Conservation (phyloP, 1,140 invertebrate genomes). For the Drosophila dunni region DNA sequence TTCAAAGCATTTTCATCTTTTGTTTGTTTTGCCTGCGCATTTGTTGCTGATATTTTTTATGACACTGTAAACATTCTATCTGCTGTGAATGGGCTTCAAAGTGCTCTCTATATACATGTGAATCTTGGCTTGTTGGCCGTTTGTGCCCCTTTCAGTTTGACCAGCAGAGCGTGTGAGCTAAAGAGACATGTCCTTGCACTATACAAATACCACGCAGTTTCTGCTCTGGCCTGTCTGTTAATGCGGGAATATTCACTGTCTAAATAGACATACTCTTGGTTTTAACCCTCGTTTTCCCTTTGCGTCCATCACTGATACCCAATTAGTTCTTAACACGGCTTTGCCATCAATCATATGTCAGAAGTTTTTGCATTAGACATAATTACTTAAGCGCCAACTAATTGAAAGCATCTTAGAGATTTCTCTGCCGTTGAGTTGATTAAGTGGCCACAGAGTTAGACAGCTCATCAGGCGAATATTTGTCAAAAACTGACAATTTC, state of each 20-base stretch:
- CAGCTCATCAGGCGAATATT: constrained; percentile 59
- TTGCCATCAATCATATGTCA: constrained; percentile 51
- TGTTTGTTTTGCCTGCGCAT: constrained; percentile 57
- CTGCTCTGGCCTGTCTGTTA: background rate
- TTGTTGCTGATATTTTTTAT: constrained; percentile 78
- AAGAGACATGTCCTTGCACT: constrained; percentile 52
- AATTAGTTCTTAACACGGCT: constrained; percentile 26
- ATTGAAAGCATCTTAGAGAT: constrained; percentile 75
- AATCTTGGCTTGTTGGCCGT: constrained; percentile 26
- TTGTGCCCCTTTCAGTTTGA: constrained; percentile 57
- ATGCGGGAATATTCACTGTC: constrained; percentile 2
- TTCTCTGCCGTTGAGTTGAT: constrained; percentile 69
- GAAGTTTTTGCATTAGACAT: constrained; percentile 41
- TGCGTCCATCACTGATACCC: background rate
- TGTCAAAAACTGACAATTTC: constrained; percentile 68
- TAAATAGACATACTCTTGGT: background rate
- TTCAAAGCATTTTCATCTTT: constrained; percentile 28
- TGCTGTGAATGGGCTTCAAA: constrained; percentile 39
- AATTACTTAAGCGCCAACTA: constrained; percentile 72
- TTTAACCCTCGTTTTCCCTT: background rate
- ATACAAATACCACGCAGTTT: background rate
- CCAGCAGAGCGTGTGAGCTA: constrained; percentile 56
- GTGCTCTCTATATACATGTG: constrained; percentile 8
- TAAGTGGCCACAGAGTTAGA: constrained; percentile 56
- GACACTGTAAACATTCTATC: constrained; percentile 80